Evolutionary conservation across 2,113 vertebrate genomes (phyloP).

Genomic region (Bufo gargarizans): DNA sequence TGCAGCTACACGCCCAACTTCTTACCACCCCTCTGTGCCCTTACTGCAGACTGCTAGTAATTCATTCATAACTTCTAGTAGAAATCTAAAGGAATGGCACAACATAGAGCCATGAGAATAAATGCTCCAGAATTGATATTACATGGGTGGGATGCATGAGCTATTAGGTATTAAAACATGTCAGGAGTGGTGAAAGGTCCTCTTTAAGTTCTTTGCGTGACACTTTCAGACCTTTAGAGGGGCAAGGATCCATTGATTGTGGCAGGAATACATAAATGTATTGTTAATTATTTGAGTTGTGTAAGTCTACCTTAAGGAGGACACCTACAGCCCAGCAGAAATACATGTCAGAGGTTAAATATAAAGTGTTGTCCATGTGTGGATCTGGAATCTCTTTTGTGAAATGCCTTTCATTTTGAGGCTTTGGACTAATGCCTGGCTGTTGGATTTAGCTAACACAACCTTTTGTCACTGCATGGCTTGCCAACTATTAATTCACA

Average conservation of each 20-base stretch:
- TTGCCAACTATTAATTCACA: conserved; percentile 39
- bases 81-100: no score
- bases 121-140: no score
- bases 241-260: neutral
- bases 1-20: no score
- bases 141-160: no score
- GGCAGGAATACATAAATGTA: neutral
- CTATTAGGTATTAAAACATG: no score
- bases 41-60: no score
- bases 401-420: conserved; percentile 31
- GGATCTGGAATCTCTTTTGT: conserved; percentile 25
- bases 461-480: conserved; percentile 35
- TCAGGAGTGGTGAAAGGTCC: no score
- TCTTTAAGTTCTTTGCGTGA: neutral
- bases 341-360: conserved; percentile 3
- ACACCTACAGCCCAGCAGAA: neutral
- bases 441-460: conserved; percentile 42
- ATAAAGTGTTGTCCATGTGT: neutral
- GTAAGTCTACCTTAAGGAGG: neutral
- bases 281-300: neutral
- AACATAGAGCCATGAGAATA: no score
- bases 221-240: neutral
- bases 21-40: no score
- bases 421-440: conserved; percentile 34
- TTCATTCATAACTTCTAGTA: no score